Conservation (phyloP, 2,113 vertebrate genomes). For the Colossoma macropomum region DNA sequence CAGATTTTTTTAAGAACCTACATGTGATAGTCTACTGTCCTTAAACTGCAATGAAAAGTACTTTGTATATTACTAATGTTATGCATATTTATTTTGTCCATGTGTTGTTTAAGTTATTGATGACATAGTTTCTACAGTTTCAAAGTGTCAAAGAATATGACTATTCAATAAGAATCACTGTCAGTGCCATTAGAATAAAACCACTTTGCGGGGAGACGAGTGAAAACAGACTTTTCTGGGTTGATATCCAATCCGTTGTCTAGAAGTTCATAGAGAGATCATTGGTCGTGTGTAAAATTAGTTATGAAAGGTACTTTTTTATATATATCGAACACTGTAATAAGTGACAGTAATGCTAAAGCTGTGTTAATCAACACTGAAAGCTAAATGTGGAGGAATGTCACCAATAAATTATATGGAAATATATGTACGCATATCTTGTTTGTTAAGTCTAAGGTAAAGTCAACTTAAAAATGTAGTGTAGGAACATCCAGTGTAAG, state of each 20-base stretch:
- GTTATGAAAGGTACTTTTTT: slow-evolving; percentile 39
- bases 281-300: slow-evolving; percentile 37
- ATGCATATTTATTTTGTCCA: slow-evolving; percentile 81
- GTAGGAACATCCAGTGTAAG: background rate
- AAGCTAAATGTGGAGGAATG: slow-evolving; percentile 55
- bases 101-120: slow-evolving; percentile 78
- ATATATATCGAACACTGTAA: slow-evolving; percentile 55
- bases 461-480: background rate
- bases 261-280: slow-evolving; percentile 29
- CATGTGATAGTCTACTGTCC: slow-evolving; percentile 75
- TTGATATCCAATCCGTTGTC: slow-evolving; percentile 59
- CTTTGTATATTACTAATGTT: slow-evolving; percentile 77
- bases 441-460: slow-evolving; percentile 1
- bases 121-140: slow-evolving; percentile 63
- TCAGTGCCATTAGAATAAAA: slow-evolving; percentile 10
- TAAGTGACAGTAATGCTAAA: slow-evolving; percentile 38
- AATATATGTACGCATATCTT: slow-evolving; percentile 22
- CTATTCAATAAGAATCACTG: slow-evolving; percentile 13
- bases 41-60: slow-evolving; percentile 67
- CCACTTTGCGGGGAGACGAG: background rate
- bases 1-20: slow-evolving; percentile 49
- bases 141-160: slow-evolving; percentile 57
- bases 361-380: slow-evolving; percentile 51
- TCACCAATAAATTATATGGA: slow-evolving; percentile 63
- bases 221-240: slow-evolving; percentile 30